Evolutionary conservation across 1,140 invertebrate genomes (phyloP), one percentile per base, ranked within the genome.

Genomic region (Drosophila albomicans): DNA sequence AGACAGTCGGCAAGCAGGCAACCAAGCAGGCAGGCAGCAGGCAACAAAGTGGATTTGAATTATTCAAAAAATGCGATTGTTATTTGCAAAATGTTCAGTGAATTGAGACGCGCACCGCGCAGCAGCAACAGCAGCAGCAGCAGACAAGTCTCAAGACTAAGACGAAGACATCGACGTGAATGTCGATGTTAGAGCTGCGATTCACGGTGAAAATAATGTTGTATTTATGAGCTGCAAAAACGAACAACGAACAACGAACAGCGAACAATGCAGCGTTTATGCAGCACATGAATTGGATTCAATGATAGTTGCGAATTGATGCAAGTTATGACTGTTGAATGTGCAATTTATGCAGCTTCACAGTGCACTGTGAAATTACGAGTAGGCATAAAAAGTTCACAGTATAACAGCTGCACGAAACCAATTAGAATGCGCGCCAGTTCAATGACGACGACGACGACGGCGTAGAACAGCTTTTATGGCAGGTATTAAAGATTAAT

Each of bases 11-110:
- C 51, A 32, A 58, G 5, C n/a, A 15, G 20, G 16, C 5, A 38
- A 35, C 28, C 28, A 32, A 58, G 5, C n/a, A 15, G 20, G 16
- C 5, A 38, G 43, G 28, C 28, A 52, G 48, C 43, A 56, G 61
- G 81, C 85, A 79, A 85, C 85, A 88, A 88, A 88, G 85, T 88
- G 85, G 85, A 88, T 88, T 88, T 88, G 78, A 88, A 88, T 88
- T 88, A 88, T 88, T 88, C 86, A 88, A 88, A 88, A 88, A 88
- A 88, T 88, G 85, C 85, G 81, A 88, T 88, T 88, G 85, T 88
- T 88, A 88, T 88, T 88, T 88, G 85, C 85, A 88, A 89, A 89
- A 89, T 88, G 85, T 88, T 78, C 85, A 88, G 70, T 84, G 85
- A 88, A 89, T 88, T 89, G 85, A 88, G 85, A 89, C 85, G 85